phyloP scores from a whole-genome alignment of 2,888 invertebrate species.

The Lycia hirtaria region DNA sequence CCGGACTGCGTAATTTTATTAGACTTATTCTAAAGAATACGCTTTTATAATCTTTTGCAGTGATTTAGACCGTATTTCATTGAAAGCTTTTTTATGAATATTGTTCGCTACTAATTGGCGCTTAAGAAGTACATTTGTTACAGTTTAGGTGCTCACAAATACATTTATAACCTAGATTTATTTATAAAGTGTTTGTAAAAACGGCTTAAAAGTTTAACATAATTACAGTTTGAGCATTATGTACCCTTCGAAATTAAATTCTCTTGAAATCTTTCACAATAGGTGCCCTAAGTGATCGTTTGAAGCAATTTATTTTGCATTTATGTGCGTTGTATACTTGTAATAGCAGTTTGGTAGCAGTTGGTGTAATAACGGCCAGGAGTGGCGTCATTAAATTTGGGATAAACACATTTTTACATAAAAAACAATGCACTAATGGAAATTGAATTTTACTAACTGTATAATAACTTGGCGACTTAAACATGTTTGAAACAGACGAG shows the following conservation, averaged over 20 bases:
- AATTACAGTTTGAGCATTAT: background rate
- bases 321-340: background rate
- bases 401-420: too few species aligned
- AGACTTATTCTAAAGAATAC: too few species aligned
- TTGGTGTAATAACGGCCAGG: slow-evolving; percentile 5
- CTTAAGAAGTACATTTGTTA: too few species aligned
- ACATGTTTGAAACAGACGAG: too few species aligned
- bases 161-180: background rate
- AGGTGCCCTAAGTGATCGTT: slow-evolving; percentile 10
- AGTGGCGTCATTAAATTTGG: slow-evolving; percentile 5
- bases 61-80: too few species aligned
- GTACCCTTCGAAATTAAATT: slow-evolving; percentile 4
- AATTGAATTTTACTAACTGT: too few species aligned
- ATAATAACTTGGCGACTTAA: too few species aligned
- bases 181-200: background rate
- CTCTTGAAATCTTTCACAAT: slow-evolving; percentile 7
- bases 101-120: too few species aligned
- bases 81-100: too few species aligned
- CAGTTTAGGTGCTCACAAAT: background rate
- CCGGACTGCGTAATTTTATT: too few species aligned
- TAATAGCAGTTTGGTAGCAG: slow-evolving; percentile 9
- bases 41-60: too few species aligned
- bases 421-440: too few species aligned
- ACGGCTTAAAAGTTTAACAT: background rate
- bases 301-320: slow-evolving; percentile 7